These are phyloP conservation scores for Haliclystus octoradiatus DNA, from an alignment of 30 jellyfish, hydroid and myxozoan genomes.

Conservation along the genomic window DNA sequence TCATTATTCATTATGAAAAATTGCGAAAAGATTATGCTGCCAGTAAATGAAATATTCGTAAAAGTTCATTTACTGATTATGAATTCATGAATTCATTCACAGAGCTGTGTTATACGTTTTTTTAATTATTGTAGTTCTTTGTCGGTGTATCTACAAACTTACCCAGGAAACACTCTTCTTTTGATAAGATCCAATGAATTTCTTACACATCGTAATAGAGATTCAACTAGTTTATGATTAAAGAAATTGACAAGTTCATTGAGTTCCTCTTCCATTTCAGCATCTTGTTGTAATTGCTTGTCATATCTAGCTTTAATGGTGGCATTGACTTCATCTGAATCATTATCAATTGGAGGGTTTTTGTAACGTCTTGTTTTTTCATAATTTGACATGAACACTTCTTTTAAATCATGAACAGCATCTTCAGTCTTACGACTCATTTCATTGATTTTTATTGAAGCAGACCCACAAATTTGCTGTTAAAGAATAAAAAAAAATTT, in stretches of 20 bases:
- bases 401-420: constrained; percentile 61
- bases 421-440: constrained; percentile 61
- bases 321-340: not conserved
- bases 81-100: too few relatives aligned
- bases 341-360: not conserved
- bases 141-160: constrained; percentile 5
- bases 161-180: constrained; percentile 90
- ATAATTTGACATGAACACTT: constrained; percentile 24
- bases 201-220: constrained; percentile 64
- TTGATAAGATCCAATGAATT: constrained; percentile 71
- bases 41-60: too few relatives aligned
- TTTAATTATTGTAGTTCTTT: too few relatives aligned
- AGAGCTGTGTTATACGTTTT: too few relatives aligned
- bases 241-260: constrained; percentile 51
- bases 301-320: constrained; percentile 34
- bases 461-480: constrained; percentile 47
- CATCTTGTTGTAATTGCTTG: constrained; percentile 30
- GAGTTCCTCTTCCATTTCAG: constrained; percentile 74
- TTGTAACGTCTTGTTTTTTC: constrained; percentile 5
- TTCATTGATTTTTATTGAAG: constrained; percentile 46
- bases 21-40: too few relatives aligned
- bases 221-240: constrained; percentile 63
- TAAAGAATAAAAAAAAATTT: too few relatives aligned
- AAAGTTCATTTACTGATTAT: too few relatives aligned
- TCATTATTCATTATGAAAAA: too few relatives aligned